Evolutionary conservation across 1,140 invertebrate species (phyloP), one percentile per base, ranked within the genome.

Genomic region (Gryllus bimaculatus): DNA sequence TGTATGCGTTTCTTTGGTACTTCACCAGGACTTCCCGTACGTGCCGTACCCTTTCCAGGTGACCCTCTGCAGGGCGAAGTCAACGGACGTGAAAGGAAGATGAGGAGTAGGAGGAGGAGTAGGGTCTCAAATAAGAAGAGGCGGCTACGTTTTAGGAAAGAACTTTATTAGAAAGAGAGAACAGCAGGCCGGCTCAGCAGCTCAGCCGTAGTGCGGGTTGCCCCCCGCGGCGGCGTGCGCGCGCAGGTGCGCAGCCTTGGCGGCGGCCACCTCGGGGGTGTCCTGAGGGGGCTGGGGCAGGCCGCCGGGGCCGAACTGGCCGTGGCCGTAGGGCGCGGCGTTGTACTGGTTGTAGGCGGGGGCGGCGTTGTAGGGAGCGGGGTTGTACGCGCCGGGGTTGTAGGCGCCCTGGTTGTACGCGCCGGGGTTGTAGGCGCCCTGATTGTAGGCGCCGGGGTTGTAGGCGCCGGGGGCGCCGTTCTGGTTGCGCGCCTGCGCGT

Each of bases 401-500:
- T 85, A 88, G 48, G 89, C 88, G 26, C 20, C 20, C 49, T 90
- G 82, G 78, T 83, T 80, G 78, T 85, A 84, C 82, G 82, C 88
- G 80, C 88, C 87, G 75, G 82, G 79, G 54, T 81, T 78, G 49
- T 83, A 83, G 81, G 74, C 21, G 7, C 83, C 76, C 7, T 81
- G 47, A 15, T 54, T 47, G 48, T 73, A 73, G 76, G 8, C 20
- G 13, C 20, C 8, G 0, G n/a, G 20, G 48, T 8, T 20, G 8
- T n/a, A 26, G 10, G 47, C 20, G 18, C 20, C 66, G 47, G n/a
- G 20, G 13, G 78, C 78, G 20, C 47, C 6, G 8, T 12, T 73
- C 26, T 39, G 26, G 26, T 39, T 39, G 26, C 26, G 26, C 20
- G 66, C 48, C 21, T 66, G 66, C n/a, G 54, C 66, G 78, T 88